Evolutionary conservation across 2,113 vertebrate genomes (phyloP).

Genomic region (Andinoacara biseriatus): DNA sequence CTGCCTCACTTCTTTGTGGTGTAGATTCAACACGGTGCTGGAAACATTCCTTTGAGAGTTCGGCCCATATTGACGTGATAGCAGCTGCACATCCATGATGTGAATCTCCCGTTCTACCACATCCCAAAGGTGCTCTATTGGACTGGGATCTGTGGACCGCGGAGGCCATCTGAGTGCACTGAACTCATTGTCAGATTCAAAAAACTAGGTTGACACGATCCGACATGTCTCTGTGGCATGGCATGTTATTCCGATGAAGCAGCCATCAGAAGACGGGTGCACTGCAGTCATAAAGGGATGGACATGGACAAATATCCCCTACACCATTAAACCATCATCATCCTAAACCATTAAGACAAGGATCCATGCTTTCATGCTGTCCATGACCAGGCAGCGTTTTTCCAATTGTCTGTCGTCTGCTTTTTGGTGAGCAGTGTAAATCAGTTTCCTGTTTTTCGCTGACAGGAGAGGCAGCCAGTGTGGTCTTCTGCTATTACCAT

Average conservation of each 20-base stretch:
- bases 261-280: not conserved
- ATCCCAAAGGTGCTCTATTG: not conserved
- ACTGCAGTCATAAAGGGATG: not conserved
- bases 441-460: too few species aligned
- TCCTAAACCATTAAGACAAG: not conserved
- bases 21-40: not conserved
- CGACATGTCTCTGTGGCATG: not conserved
- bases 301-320: not conserved
- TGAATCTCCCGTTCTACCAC: not conserved
- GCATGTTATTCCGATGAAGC: not conserved
- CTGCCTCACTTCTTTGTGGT: not conserved
- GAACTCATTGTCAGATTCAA: not conserved
- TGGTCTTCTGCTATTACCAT: too few species aligned
- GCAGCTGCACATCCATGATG: not conserved
- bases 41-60: not conserved
- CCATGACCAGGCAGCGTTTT: too few species aligned
- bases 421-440: too few species aligned
- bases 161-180: not conserved
- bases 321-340: not conserved
- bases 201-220: not conserved
- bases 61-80: not conserved
- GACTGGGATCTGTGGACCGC: not conserved
- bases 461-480: too few species aligned
- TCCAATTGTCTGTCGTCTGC: too few species aligned
- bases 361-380: not conserved